Conservation (phyloP, 2,113 vertebrate genomes). For the Echinops telfairi region DNA sequence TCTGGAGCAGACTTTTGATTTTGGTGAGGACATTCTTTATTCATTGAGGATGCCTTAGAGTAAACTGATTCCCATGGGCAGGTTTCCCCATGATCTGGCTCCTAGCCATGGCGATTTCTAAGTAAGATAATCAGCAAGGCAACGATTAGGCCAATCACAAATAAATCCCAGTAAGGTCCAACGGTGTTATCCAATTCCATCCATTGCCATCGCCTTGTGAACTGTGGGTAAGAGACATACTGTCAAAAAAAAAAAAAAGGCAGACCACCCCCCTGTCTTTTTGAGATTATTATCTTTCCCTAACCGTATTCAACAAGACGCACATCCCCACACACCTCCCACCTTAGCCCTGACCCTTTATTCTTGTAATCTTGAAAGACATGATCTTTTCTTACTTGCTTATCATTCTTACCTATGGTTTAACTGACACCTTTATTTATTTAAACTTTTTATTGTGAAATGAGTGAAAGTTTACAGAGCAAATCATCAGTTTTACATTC, state of each 20-base stretch:
- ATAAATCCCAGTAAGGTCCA: slow-evolving; percentile 81
- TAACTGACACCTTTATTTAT: not conserved
- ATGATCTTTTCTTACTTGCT: not conserved
- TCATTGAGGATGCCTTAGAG: slow-evolving; percentile 36
- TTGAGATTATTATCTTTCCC: not conserved
- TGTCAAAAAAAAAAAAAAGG: not conserved
- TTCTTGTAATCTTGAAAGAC: not conserved
- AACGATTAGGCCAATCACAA: slow-evolving; percentile 78
- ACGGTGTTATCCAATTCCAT: slow-evolving; percentile 55
- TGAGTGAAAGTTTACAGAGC: too few species aligned
- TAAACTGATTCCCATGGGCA: slow-evolving; percentile 25
- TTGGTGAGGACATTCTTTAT: slow-evolving; percentile 72
- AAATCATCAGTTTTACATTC: too few species aligned
- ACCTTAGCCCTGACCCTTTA: too few species aligned
- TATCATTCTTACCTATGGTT: not conserved
- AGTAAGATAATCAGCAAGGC: slow-evolving; percentile 75
- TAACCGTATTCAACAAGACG: not conserved
- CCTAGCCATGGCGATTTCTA: slow-evolving; percentile 68
- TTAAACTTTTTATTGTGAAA: too few species aligned
- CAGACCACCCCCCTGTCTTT: not conserved
- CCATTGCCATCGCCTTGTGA: slow-evolving; percentile 77
- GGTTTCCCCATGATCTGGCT: slow-evolving; percentile 2
- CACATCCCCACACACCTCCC: not conserved
- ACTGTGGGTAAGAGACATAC: slow-evolving; percentile 68
- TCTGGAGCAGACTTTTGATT: slow-evolving; percentile 4